Evolutionary conservation across 2,797 vertebrate species (phyloP).

Genomic region (Agapornis canus): DNA sequence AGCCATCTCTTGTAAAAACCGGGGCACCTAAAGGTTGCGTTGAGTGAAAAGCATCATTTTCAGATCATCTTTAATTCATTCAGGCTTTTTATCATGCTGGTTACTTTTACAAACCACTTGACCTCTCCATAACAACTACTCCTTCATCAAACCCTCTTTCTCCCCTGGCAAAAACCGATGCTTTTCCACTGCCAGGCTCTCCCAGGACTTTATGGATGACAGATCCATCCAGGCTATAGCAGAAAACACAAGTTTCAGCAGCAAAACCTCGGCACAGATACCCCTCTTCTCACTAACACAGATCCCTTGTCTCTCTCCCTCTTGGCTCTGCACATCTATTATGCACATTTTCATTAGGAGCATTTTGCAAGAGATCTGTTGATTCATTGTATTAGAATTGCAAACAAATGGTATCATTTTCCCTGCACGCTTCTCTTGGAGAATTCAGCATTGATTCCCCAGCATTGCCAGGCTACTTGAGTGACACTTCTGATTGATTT

Average conservation of each 20-base stretch:
- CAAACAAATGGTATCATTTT: constrained; percentile 77
- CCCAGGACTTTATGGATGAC: neutral
- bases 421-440: constrained; percentile 22
- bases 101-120: neutral
- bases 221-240: neutral
- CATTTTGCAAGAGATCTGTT: constrained; percentile 73
- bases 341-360: constrained; percentile 66
- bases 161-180: neutral
- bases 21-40: neutral
- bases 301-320: neutral
- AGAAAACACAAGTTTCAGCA: neutral
- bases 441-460: constrained; percentile 73
- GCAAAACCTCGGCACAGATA: neutral
- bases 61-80: neutral
- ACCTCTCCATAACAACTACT: neutral
- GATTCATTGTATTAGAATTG: constrained; percentile 76
- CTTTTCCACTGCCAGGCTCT: neutral
- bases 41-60: neutral
- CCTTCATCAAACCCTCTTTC: neutral
- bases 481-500: constrained; percentile 70
- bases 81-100: neutral
- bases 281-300: neutral
- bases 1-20: neutral
- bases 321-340: constrained; percentile 13
- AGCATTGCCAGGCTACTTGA: constrained; percentile 57